Conservation (phyloP, 1,140 invertebrate genomes). For the Charaxes varanes region DNA sequence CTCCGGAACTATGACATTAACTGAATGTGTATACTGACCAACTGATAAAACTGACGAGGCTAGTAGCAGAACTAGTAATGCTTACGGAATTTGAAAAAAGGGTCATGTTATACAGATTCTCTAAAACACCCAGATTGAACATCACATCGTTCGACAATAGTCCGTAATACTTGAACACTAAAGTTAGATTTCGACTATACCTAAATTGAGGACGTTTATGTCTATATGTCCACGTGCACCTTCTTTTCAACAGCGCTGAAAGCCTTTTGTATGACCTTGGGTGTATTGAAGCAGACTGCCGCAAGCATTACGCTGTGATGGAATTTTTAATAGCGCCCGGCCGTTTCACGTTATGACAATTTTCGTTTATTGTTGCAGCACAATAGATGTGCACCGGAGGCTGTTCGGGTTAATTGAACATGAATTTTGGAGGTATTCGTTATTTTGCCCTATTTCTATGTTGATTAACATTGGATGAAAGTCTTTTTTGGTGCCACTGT, state of each 20-base stretch:
- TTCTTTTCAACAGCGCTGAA: conserved; percentile 37
- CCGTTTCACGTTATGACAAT: conserved; percentile 48
- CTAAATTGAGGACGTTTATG: background rate
- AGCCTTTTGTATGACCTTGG: conserved; percentile 46
- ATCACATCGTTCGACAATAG: too few relatives aligned
- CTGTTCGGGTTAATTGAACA: conserved; percentile 35
- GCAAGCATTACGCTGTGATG: conserved; percentile 40
- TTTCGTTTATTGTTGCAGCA: conserved; percentile 43
- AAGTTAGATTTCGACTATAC: too few relatives aligned
- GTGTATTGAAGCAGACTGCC: conserved; percentile 26
- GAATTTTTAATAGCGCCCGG: conserved; percentile 53
- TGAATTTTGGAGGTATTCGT: conserved; percentile 36
- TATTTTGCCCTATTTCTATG: conserved; percentile 6
- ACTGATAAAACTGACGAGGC: too few relatives aligned
- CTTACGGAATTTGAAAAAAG: too few relatives aligned
- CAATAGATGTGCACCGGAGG: conserved; percentile 27
- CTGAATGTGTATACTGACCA: too few relatives aligned
- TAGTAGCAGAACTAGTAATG: too few relatives aligned
- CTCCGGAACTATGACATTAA: too few relatives aligned
- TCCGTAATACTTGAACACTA: too few relatives aligned
- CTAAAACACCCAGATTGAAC: too few relatives aligned
- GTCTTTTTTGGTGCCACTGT: background rate
- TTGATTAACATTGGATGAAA: background rate
- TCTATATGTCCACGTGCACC: conserved; percentile 2
- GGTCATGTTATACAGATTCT: too few relatives aligned